Base-by-base conservation (phyloP, 2,113 vertebrate genomes). In the Gymnarchus niloticus region DNA sequence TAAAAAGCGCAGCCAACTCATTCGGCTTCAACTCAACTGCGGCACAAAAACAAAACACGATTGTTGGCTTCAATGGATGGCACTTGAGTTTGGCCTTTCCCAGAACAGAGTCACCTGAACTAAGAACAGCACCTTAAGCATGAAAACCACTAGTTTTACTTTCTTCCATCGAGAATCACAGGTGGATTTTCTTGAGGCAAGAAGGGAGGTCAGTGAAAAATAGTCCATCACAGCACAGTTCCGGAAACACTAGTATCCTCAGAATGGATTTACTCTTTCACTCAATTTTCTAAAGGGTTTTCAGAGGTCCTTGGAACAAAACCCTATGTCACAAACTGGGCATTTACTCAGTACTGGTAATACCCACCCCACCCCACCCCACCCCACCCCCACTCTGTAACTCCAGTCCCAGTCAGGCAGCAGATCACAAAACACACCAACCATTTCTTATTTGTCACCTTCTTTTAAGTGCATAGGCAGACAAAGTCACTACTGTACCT, bases 301-400 rank as follows among this genome's bases (percentile, higher is more conserved):
- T 92, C 92, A 94, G 93, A 94, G 94, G 92, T 94, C 92, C 91
- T 91, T 92, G 92, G 94, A 94, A 94, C 94, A 93, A 93, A 90
- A 92, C 78, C 84, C 85, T 86, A 46, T 83, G n/a, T 69, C 76
- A 44, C 56, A 51, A 80, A 46, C 44, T 44, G 49, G 2, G 41
- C 52, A 23, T 33, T n/a, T 54, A 69, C 69, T 44, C 73, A 25
- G 28, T 44, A 28, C 44, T 46, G 51, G 80, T 82, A 90, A 91
- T n/a, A n/a, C n/a, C n/a, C 91, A 89, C 88, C 88, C 85, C 88
- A 91, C 89, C 86, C 85, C 85, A n/a, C n/a, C n/a, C n/a, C 91
- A 89, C 88, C 88, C 85, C 88, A 91, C 89, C 86, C 85, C 85
- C 88, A 86, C 89, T 54, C 85, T 52, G 12, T 25, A 83, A 4